Evolutionary conservation across 2,113 vertebrate genomes (phyloP), one percentile per base, ranked within the genome.

Genomic region (Nibea albiflora): DNA sequence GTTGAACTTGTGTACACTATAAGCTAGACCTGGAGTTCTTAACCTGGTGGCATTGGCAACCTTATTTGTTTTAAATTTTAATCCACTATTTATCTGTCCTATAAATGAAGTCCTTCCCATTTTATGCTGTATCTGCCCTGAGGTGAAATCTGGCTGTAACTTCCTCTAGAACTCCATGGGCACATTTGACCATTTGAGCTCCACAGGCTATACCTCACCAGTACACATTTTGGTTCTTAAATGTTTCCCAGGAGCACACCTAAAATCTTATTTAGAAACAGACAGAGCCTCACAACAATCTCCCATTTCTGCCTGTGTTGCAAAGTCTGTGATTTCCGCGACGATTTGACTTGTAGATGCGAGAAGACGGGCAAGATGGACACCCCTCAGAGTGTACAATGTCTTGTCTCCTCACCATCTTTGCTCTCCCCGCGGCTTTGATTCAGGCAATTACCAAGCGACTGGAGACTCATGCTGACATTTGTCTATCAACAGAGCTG

Each of bases 401-500:
- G 60, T 78, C 82, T 73, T 19, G 57, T 81, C 65, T 83, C 72
- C 42, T 39, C 60, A 17, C 70, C 80, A 63, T 84, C 76, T 78
- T 65, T 69, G 65, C 83, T 79, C 65, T 80, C 84, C 80, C 78
- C 3, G 47, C 47, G 78, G 76, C 89, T 89, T 89, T 92, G 89
- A 94, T 94, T 93, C 90, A 60, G 79, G 84, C 93, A 95, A 94
- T 94, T 94, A 95, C 90, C 88, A 81, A 78, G 78, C 64, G 65
- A 91, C 89, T 83, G 78, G 92, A 94, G 93, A 93, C 84, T 67
- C 73, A 76, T 22, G 92, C 91, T 94, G 95, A 93, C 94, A 95
- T 95, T 94, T 95, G 93, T 94, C 94, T 92, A 95, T 95, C 94
- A 95, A 91, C 90, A 71, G 71, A 85, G 81, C 78, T 68, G 80